A percentile compares a stretch with the other conserved stretches of the same genome.
These are phyloP conservation scores for Poliocrania exsul DNA, from an alignment of 2,797 vertebrate genomes.

Conservation along the genomic window DNA sequence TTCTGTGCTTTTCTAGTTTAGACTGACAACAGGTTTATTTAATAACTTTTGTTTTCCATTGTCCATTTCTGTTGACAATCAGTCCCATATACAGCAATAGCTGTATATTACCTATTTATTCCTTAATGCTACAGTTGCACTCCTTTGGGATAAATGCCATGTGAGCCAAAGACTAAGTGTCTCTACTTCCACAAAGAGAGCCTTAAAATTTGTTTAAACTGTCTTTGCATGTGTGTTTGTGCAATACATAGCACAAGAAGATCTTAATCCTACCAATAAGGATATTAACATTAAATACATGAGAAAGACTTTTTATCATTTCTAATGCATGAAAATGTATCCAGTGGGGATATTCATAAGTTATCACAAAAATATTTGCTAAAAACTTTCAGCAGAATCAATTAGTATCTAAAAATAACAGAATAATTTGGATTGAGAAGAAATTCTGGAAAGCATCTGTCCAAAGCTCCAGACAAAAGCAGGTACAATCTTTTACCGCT, in stretches of 20 bases:
- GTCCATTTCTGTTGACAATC: neutral
- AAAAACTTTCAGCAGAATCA: neutral
- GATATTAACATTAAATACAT: neutral
- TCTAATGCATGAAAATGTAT: neutral
- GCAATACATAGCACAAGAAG: neutral
- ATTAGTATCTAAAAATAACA: neutral
- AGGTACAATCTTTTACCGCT: neutral
- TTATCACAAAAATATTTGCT: neutral
- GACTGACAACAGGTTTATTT: neutral
- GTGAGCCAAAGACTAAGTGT: neutral
- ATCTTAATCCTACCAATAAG: neutral
- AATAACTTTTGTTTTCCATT: neutral
- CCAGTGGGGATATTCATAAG: neutral
- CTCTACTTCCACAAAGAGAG: neutral
- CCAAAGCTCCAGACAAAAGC: neutral
- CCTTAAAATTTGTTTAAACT: neutral
- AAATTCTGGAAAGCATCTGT: neutral
- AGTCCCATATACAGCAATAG: accelerated
- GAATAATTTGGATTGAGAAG: neutral
- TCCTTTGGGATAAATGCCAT: neutral
- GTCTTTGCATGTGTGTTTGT: neutral
- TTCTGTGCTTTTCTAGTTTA: neutral
- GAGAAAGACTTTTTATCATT: neutral
- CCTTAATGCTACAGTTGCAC: neutral
- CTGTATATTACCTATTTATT: neutral